Conservation (phyloP, 2,113 vertebrate species). For the Lutjanus erythropterus region DNA sequence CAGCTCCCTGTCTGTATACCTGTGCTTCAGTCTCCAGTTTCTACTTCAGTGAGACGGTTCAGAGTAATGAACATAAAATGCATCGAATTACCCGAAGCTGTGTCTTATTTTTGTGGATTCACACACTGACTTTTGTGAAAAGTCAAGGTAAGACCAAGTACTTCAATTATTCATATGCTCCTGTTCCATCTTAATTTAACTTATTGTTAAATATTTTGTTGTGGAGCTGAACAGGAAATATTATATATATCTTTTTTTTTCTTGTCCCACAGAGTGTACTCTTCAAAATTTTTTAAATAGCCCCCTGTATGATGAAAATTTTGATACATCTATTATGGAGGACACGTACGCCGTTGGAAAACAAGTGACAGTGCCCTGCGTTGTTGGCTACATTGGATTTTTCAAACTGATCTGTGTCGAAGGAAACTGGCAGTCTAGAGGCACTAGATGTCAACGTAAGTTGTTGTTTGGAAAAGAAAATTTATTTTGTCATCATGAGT, state of each 20-base stretch:
- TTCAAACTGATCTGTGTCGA: constrained; percentile 64
- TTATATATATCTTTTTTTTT: not conserved
- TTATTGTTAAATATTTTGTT: not conserved
- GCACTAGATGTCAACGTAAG: constrained; percentile 74
- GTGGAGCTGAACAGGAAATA: not conserved
- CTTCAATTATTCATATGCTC: accelerated
- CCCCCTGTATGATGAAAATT: constrained; percentile 16
- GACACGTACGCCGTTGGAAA: not conserved
- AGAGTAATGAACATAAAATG: constrained; percentile 65
- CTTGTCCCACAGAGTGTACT: constrained; percentile 65
- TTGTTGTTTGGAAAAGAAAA: not conserved
- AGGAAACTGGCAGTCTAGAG: not conserved
- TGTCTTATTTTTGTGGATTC: constrained; percentile 59
- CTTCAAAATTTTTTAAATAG: not conserved
- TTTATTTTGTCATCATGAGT: no score
- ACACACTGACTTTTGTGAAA: constrained; percentile 52
- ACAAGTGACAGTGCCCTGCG: constrained; percentile 71
- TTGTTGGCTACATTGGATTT: constrained; percentile 71
- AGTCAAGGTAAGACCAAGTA: constrained; percentile 58
- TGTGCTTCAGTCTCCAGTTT: constrained; percentile 16
- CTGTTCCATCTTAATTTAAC: not conserved
- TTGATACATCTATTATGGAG: constrained; percentile 26
- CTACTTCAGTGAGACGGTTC: constrained; percentile 22
- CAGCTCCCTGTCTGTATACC: constrained; percentile 10
- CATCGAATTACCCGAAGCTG: not conserved